Percentiles rank a stretch among this genome's conserved stretches.
These are phyloP conservation scores for Equus przewalskii DNA, from an alignment of 2,113 vertebrate genomes.

Conservation along the genomic window DNA sequence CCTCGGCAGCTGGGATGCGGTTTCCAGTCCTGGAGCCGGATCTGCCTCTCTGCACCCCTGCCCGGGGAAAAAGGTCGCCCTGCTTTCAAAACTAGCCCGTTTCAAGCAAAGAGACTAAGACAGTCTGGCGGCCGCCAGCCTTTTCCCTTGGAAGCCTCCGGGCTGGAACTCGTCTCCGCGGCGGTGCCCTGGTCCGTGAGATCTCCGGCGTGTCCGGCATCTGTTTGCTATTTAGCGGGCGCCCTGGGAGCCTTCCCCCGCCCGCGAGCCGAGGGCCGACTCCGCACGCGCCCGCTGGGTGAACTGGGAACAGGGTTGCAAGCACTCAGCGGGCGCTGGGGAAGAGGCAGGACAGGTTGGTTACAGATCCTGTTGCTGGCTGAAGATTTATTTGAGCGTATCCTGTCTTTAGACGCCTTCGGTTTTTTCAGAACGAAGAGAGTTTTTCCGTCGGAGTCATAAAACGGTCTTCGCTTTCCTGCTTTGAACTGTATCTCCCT, in stretches of 20 bases:
- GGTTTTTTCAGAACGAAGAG: neutral
- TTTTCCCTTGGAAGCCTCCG: neutral
- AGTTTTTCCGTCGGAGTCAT: neutral
- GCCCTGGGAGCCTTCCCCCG: neutral
- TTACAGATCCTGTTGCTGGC: neutral
- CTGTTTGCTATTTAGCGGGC: slow-evolving; percentile 59
- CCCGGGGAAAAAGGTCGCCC: neutral
- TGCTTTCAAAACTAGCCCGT: neutral
- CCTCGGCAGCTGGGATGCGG: accelerated
- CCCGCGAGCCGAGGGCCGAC: accelerated
- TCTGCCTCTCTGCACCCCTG: neutral
- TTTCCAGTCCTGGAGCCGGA: neutral
- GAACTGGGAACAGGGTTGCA: neutral
- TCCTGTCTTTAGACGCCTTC: neutral
- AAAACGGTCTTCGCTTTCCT: neutral
- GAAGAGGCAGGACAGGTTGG: neutral
- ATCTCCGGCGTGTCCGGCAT: neutral
- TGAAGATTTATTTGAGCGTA: neutral
- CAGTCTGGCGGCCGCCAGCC: neutral
- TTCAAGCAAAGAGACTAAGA: neutral
- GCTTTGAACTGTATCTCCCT: neutral
- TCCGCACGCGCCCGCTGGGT: neutral
- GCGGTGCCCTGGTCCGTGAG: neutral
- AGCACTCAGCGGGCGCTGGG: neutral
- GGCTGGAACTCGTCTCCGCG: slow-evolving; percentile 19